These are phyloP conservation scores for Podiceps cristatus DNA, from an alignment of 2,113 vertebrate species.

Conservation along the genomic window DNA sequence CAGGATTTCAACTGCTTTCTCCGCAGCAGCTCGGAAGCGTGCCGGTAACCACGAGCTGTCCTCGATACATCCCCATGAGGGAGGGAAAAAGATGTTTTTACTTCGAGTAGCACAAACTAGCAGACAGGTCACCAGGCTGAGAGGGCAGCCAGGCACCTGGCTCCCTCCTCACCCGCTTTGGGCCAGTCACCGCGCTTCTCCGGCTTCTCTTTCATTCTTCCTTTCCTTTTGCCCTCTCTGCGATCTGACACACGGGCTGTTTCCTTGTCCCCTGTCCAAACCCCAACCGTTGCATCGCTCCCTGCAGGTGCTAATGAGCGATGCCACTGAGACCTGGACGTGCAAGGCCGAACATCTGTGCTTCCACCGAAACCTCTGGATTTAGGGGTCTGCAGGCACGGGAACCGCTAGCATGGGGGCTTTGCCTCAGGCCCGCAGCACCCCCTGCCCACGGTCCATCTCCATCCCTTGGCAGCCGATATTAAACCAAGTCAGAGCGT, in stretches of 20 bases:
- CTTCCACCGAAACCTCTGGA: not conserved
- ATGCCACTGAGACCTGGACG: not conserved
- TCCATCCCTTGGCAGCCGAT: accelerated
- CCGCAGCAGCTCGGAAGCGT: accelerated
- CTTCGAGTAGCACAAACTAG: accelerated
- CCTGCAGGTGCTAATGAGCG: not conserved
- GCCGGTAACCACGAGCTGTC: not conserved
- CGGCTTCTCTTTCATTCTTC: not conserved
- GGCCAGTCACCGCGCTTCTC: not conserved
- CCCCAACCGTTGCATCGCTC: not conserved
- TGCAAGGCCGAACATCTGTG: slow-evolving; percentile 29
- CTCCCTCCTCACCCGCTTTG: not conserved
- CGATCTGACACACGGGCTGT: slow-evolving; percentile 36
- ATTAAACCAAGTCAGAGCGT: accelerated
- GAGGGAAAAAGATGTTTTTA: not conserved
- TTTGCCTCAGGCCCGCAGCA: not conserved
- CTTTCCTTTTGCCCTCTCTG: not conserved
- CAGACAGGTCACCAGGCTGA: not conserved
- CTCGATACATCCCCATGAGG: accelerated
- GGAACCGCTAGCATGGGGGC: not conserved
- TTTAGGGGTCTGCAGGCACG: accelerated
- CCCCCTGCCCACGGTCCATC: not conserved
- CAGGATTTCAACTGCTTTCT: not conserved
- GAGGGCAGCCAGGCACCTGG: not conserved
- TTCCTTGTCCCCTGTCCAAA: not conserved